phyloP scores from a whole-genome alignment of 2,113 vertebrate species.

The Dasypus novemcinctus region DNA sequence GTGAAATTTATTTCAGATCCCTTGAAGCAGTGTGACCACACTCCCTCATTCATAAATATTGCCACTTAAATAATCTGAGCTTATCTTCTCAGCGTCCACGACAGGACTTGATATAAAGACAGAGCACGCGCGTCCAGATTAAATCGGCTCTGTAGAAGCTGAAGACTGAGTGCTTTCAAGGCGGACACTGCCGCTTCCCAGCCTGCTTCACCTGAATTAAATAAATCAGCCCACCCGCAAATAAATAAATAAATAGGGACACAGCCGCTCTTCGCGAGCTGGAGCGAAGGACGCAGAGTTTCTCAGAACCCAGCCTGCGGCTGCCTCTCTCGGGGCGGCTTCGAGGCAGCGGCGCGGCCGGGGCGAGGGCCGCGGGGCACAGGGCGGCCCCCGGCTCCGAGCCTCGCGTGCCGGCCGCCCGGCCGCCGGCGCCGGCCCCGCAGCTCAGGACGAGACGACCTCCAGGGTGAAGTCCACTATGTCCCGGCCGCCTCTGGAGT shows the following conservation, averaged over 20 bases:
- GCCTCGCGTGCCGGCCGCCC: neutral
- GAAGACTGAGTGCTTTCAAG: neutral
- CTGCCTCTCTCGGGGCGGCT: neutral
- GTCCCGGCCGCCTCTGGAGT: neutral
- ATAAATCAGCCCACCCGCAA: slow-evolving; percentile 48
- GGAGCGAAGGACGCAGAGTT: neutral
- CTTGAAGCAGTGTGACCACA: neutral
- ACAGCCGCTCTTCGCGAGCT: neutral
- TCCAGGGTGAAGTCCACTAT: slow-evolving; percentile 70
- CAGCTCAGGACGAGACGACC: neutral
- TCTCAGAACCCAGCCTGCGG: neutral
- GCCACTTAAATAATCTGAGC: neutral
- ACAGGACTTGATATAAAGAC: neutral
- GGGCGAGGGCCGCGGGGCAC: neutral
- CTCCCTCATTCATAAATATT: slow-evolving; percentile 21
- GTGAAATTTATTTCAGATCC: slow-evolving; percentile 66
- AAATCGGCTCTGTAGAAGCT: neutral
- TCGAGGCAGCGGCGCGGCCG: neutral
- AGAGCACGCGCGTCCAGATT: neutral
- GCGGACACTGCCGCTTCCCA: neutral
- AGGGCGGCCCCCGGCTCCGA: neutral
- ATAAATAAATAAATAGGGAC: slow-evolving; percentile 69
- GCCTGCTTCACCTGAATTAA: slow-evolving; percentile 46
- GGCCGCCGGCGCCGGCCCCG: too few relatives aligned
- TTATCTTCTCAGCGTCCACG: neutral